A percentile compares a stretch with the other conserved stretches of the same genome.
Conservation (phyloP, 2,797 vertebrate species). For the Cossypha heuglini region DNA sequence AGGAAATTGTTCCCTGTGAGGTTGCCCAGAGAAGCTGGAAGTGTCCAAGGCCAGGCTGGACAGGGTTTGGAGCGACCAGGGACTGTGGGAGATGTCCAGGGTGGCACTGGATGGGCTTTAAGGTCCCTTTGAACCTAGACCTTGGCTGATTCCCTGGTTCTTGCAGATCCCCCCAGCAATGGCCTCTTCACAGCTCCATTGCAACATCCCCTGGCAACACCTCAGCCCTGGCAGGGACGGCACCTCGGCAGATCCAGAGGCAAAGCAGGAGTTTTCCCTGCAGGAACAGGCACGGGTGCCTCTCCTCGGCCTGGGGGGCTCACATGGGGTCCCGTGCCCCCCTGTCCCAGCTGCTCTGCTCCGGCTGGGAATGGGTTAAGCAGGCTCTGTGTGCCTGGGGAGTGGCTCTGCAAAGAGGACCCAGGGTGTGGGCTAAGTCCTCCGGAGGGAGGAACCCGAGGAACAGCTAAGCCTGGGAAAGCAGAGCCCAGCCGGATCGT, state of each 20-base stretch:
- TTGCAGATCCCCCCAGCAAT: neutral
- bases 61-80: fast-evolving
- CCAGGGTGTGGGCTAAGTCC: conserved; percentile 41
- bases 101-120: neutral
- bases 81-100: neutral
- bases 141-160: neutral
- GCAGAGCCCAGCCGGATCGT: conserved; percentile 3
- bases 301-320: neutral
- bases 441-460: conserved; percentile 53
- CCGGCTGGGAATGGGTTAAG: conserved; percentile 7
- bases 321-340: fast-evolving
- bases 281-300: neutral
- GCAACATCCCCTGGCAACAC: conserved; percentile 42
- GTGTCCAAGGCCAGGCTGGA: neutral
- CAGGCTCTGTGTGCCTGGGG: neutral
- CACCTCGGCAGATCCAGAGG: neutral
- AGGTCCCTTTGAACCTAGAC: neutral
- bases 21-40: neutral
- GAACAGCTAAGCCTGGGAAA: conserved; percentile 67
- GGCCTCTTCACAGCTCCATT: neutral
- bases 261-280: neutral
- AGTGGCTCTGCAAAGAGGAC: conserved; percentile 34
- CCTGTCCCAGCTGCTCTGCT: fast-evolving
- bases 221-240: neutral
- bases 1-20: neutral